Base-by-base conservation (phyloP, 2,888 invertebrate genomes). In the Onchidella celtica region DNA sequence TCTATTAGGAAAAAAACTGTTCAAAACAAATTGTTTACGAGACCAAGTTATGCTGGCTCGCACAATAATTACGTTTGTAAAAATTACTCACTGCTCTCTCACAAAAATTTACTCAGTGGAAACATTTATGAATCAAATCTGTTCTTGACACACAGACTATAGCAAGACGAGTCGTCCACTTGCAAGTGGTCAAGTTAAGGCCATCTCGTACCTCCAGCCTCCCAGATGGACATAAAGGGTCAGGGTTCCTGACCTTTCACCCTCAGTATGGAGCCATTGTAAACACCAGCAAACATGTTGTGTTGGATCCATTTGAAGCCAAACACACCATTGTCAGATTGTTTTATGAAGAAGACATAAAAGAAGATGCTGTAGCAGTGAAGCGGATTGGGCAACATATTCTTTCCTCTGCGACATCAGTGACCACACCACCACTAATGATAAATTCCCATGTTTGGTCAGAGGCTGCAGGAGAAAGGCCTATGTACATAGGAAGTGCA, bases 271-370 rank as follows among this genome's bases (percentile, higher is more conserved):
- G 79, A 2, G 65, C 72, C 2, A 24, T 83, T 0, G 76, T 83
- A 21, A 79, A 83, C 57, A 83, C 83, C 24, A 79, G 83, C 40
- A 83, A 83, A 47, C 83, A 83, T 63, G 83, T 83, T 29, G 79
- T 83, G 21, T 61, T 55, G 2, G 75, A 79, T 70, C 75, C 79
- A 11, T 79, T 69, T 38, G 83, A 83, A 55, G 83, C 79, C 9
- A 57, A 70, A 4, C 27, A 66, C 47, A 83, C 83, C 27, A 68
- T 68, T 38, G 79, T 83, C 57, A 59, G 68, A 6, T 65, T 79
- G 27, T 83, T 83, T 63, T 76, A 63, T 24, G 83, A 83, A 66
- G 66, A 38, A 24, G 27, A 32, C 17, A 34, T 2, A 24, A 1
- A 21, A 14, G 68, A 68, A n/a, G n/a, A 38, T 6, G 11, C 24